These are phyloP conservation scores for Hylia prasina DNA, from an alignment of 2,113 vertebrate genomes.

Conservation along the genomic window DNA sequence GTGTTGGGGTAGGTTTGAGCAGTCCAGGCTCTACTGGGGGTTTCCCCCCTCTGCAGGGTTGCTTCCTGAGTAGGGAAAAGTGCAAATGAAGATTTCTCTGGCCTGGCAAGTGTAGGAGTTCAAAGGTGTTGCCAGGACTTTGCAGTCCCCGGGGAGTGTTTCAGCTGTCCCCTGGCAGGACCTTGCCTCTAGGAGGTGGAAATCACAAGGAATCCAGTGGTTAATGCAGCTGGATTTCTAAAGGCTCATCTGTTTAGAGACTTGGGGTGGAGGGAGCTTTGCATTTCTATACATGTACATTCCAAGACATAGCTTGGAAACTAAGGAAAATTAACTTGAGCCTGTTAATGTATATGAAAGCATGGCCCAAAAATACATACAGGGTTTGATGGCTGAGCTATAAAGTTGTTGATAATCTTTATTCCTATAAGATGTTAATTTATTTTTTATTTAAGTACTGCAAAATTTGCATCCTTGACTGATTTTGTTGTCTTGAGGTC, in stretches of 20 bases:
- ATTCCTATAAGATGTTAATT: not conserved
- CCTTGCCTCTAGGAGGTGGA: not conserved
- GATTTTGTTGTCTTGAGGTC: not conserved
- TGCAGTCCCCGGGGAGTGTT: accelerated
- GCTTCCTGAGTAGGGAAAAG: not conserved
- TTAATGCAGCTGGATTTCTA: not conserved
- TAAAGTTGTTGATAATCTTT: not conserved
- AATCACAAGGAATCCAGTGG: not conserved
- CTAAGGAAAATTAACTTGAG: not conserved
- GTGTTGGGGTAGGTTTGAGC: not conserved
- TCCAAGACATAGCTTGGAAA: not conserved
- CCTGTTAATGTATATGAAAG: not conserved
- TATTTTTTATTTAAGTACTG: not conserved
- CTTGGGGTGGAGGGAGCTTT: not conserved
- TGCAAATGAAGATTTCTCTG: not conserved
- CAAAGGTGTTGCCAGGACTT: not conserved
- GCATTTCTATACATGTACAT: not conserved
- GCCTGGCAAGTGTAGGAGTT: accelerated
- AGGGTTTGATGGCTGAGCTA: not conserved
- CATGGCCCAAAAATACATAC: not conserved
- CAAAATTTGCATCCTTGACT: not conserved
- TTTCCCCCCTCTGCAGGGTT: not conserved
- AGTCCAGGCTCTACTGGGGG: not conserved
- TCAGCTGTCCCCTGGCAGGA: not conserved
- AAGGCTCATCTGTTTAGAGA: not conserved